Evolutionary conservation across 2,888 invertebrate genomes (phyloP), one percentile per base, ranked within the genome.

Genomic region (Pseudeuparius sepicola): DNA sequence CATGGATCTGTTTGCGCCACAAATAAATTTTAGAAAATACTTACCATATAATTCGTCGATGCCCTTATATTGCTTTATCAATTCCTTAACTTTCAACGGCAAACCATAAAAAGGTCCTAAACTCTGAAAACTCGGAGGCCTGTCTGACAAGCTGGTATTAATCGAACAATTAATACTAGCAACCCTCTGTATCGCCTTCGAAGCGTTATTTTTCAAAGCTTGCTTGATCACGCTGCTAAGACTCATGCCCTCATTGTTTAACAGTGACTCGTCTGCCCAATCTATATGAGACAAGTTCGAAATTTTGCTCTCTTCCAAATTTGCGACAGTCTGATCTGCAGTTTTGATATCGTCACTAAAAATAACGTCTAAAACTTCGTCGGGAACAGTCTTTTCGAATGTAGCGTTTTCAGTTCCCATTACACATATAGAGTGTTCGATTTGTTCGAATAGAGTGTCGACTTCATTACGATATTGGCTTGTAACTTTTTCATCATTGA

Each of bases 11-110:
- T n/a, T n/a, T n/a, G n/a, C n/a, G n/a, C n/a, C n/a, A n/a, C n/a
- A n/a, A n/a, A n/a, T n/a, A n/a, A n/a, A n/a, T n/a, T n/a, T n/a
- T n/a, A 24, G 26, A 33, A 16, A 5, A 23, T 23, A 64, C 65
- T 64, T 59, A 88, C 88, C 82, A 70, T 92, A 92, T 45, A 93
- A 70, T 44, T 74, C 71, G 13, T 73, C 70, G 41, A 93, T 90
- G 43, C 83, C 83, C 55, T 86, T 80, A 47, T 78, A 76, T 41
- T 72, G 67, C 47, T 77, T 72, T 43, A 93, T 75, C 43, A 92
- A 61, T 7, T 69, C 64, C 55, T 77, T 74, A 0, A 86, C 78
- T 49, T 65, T 67, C 2, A 68, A 56, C 1, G 92, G 86, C 24
- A 93, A 64, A 0, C 86, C 90, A 68, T 82, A 90, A 61, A 88